Percentiles rank a stretch among this genome's conserved stretches.
phyloP scores from a whole-genome alignment of 35 echinoderm and acorn worm species.

The Strongylocentrotus purpuratus region DNA sequence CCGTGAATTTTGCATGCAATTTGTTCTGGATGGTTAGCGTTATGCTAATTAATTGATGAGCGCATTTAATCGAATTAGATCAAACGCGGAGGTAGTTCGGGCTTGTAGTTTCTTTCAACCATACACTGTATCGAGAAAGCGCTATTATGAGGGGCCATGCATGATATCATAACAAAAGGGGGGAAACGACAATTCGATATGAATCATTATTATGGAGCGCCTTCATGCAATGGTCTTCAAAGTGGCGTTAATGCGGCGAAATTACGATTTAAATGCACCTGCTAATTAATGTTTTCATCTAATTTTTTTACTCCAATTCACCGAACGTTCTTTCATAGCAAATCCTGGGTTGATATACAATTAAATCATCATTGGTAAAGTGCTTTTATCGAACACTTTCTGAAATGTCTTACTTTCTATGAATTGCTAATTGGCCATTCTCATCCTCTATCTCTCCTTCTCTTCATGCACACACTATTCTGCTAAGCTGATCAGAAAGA shows the following conservation, averaged over 20 bases:
- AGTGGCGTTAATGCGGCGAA: background rate
- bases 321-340: too few relatives aligned
- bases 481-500: too few relatives aligned
- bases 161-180: background rate
- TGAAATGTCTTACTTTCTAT: too few relatives aligned
- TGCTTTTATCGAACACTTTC: background rate
- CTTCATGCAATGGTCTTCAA: background rate
- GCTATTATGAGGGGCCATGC: background rate
- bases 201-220: background rate
- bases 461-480: too few relatives aligned
- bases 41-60: slow-evolving; percentile 19
- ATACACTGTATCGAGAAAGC: too few relatives aligned
- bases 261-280: background rate
- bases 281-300: background rate
- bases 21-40: slow-evolving; percentile 16
- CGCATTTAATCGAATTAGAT: background rate
- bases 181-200: background rate
- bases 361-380: background rate
- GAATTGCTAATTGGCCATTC: too few relatives aligned
- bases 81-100: background rate
- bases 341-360: background rate
- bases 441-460: too few relatives aligned
- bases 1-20: slow-evolving; percentile 11
- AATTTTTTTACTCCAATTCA: background rate
- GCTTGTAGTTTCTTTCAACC: background rate